Base-by-base conservation (phyloP, 2,888 invertebrate genomes). In the Rhingia rostrata region DNA sequence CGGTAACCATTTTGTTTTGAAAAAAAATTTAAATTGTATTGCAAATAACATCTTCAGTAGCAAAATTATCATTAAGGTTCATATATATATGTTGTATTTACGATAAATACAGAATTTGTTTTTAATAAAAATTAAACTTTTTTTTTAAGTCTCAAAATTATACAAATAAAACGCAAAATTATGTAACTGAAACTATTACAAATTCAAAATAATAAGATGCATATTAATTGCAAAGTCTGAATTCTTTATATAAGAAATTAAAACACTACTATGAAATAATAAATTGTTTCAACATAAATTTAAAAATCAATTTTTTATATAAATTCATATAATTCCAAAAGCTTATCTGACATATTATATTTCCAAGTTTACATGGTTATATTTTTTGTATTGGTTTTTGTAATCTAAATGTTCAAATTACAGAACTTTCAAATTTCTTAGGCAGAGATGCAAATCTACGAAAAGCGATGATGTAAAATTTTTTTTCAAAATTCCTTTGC, bases 161-260 rank as follows among this genome's bases (percentile, higher is more conserved):
- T 4, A 6, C 4, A 49, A 4, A 30, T 22, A 6, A 7, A 49
- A 22, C 22, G 4, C 1, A 7, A 6, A 14, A 14, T 14, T 14
- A 12, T 12, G 3, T 6, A 7, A 7, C 4, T 6, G 6, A 22
- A 22, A 22, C 22, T 22, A 47, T 3, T 47, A 14, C 22, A 47
- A 12, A 22, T 7, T 4, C 6, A 7, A 47, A 47, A 7, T 4
- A 4, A 3, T 14, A 47, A 47, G 22, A 3, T 47, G 12, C 4
- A 47, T 47, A 47, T 12, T 47, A 14, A 9, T 6, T 47, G 47
- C 47, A 47, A 47, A 47, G 47, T 47, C 47, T 47, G 14, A 47
- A 7, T 6, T n/a, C 12, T 12, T 12, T 6, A 43, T 43, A 12
- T n/a, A 43, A 12, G 12, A 43, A 43, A 12, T 4, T 43, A 12